Evolutionary conservation across 92 coral and sea anemone species (phyloP), one percentile per base, ranked within the genome.

Genomic region (Montipora capitata): DNA sequence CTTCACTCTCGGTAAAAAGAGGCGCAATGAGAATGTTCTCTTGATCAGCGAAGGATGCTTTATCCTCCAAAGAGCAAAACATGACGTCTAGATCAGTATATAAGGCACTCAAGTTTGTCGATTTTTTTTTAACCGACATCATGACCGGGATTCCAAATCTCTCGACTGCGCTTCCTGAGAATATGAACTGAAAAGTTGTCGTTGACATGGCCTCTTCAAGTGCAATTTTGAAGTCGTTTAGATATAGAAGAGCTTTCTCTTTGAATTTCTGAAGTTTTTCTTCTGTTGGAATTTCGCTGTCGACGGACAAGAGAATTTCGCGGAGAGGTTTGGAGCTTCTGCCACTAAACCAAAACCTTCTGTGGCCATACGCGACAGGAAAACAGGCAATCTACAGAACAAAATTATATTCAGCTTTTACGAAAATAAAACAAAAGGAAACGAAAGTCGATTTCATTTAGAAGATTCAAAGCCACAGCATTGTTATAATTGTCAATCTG

Each of bases 331-430:
- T 72, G 27, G 87, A 80, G 54, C 85, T 85, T 43, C 82, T 68
- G 0, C 86, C 82, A 0, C 84, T 72, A 18, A 91, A 91, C 59
- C 61, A 52, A 11, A 63, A 45, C 49, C 45, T 81, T 54, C 94
- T 86, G 83, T 77, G 94, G 12, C 91, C 94, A 66, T 91, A 86
- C 13, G 65, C 40, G 17, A 73, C 64, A 40, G 87, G 92, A 20
- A 81, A 81, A 16, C 82, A 77, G 2, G 43, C 8, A 10, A n/a
- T 10, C 82, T 20, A 20, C 27, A 20, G 27, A 20, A 20, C 27
- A 20, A 20, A 20, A 20, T 20, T 20, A 20, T 20, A 20, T 20
- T 20, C 27, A 20, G 27, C 27, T 20, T 20, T 20, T 20, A 20
- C 27, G 27, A 20, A 20, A 20, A 20, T 20, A 20, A 20, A 20